Percentiles rank a stretch among this genome's conserved stretches.
Conservation (phyloP, 2,113 vertebrate genomes). For the Podarcis muralis region DNA sequence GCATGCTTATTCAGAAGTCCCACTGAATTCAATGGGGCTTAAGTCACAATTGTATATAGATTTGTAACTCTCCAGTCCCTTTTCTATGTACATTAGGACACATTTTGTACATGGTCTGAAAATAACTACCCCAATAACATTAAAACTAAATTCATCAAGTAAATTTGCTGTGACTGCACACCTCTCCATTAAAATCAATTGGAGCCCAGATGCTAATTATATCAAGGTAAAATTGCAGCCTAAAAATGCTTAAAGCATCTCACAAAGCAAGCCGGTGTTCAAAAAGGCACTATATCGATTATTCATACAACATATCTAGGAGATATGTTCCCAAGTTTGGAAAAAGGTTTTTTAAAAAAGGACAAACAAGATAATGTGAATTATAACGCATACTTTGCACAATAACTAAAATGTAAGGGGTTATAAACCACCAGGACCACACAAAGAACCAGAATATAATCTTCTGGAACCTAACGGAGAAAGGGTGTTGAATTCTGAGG, state of each 20-base stretch:
- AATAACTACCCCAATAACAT: background rate
- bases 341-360: background rate
- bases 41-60: background rate
- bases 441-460: background rate
- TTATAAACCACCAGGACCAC: background rate
- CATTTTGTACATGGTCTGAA: background rate
- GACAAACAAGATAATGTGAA: background rate
- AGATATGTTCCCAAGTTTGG: background rate
- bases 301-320: background rate
- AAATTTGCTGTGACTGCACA: background rate
- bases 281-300: background rate
- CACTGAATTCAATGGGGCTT: background rate
- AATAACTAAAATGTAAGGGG: background rate
- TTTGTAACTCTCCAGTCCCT: background rate
- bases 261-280: background rate
- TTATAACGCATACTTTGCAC: background rate
- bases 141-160: background rate
- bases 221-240: background rate
- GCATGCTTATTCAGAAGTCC: background rate
- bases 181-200: background rate
- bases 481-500: background rate
- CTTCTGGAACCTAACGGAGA: conserved; percentile 31
- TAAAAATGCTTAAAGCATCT: background rate
- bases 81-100: background rate
- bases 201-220: background rate